Base-by-base conservation (phyloP, 1,140 invertebrate genomes). In the Ephestia elutella region DNA sequence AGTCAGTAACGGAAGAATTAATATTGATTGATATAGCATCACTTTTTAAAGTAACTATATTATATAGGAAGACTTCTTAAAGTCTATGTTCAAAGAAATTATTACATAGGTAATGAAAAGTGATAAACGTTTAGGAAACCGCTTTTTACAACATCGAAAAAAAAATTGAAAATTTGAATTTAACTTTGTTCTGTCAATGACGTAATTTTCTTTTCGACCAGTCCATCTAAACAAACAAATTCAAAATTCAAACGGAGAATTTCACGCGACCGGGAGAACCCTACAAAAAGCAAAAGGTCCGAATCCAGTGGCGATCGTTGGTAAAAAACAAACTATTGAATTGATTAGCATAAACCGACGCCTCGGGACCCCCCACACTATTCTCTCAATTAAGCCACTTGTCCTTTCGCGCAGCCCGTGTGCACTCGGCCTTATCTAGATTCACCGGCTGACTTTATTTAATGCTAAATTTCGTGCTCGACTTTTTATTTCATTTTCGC, bases 301-400 rank as follows among this genome's bases (percentile, higher is more conserved):
- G 69, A 78, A 71, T 71, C 68, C 71, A 71, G 67, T 73, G 70
- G 74, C 66, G 76, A 74, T 80, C 72, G 75, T 65, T 66, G 57
- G 68, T 76, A 82, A 84, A 86, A 84, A 84, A 84, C 75, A 82
- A 83, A 80, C 75, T 86, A 75, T 72, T 64, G 60, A 78, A 82
- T 81, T 82, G 81, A 86, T 86, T 86, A 86, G 83, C 83, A 86
- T 86, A 86, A 80, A 67, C 64, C 79, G 75, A 81, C 75, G 80
- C 80, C 79, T 73, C 25, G 13, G 66, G 80, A 83, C 83, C 83
- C 71, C 83, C 81, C 81, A 79, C 70, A 20, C 61, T 70, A 63
- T 63, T 49, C 73, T 74, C 80, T 83, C 82, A 84, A 86, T 86
- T 84, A 84, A 82, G 78, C 73, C 60, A 82, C 83, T 86, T 86